phyloP scores from a whole-genome alignment of 2,888 invertebrate species.

The Argyresthia albistria region DNA sequence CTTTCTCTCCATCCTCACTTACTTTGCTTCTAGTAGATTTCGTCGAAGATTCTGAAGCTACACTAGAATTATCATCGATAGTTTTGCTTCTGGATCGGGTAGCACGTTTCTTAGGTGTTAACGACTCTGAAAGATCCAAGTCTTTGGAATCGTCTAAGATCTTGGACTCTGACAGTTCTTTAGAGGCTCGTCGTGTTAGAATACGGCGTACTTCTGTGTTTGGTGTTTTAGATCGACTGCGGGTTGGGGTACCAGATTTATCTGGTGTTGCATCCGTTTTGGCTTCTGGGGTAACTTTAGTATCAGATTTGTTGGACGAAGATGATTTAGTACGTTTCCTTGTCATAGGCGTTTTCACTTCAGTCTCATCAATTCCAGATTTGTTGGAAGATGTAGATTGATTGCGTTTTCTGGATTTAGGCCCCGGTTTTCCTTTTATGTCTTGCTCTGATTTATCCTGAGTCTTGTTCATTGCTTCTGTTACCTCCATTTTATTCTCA shows the following conservation, averaged over 20 bases:
- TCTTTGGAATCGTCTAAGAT: constrained; percentile 23
- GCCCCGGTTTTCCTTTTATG: constrained; percentile 10
- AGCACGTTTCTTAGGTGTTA: constrained; percentile 38
- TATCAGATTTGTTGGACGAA: constrained; percentile 29
- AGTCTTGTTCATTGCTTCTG: constrained; percentile 4
- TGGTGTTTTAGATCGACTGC: constrained; percentile 38
- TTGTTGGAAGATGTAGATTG: constrained; percentile 5
- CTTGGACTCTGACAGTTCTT: constrained; percentile 35
- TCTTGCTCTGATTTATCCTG: constrained; percentile 1
- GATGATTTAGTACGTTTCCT: constrained; percentile 42
- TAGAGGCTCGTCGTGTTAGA: constrained; percentile 48
- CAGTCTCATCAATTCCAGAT: constrained; percentile 1
- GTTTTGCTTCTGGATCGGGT: constrained; percentile 31
- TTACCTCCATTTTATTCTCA: constrained; percentile 2
- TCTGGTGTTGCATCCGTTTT: constrained; percentile 18
- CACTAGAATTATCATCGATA: constrained; percentile 45
- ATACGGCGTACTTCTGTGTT: constrained; percentile 44
- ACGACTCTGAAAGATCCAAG: neutral
- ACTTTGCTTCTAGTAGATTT: constrained; percentile 29
- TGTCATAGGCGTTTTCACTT: constrained; percentile 31
- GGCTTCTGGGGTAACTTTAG: constrained; percentile 29
- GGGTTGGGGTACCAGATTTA: constrained; percentile 8
- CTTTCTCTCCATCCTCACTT: constrained; percentile 28
- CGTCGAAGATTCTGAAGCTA: constrained; percentile 40
- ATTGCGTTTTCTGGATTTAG: constrained; percentile 12